A percentile compares a stretch with the other conserved stretches of the same genome.
Conservation (phyloP, 2,888 invertebrate genomes). For the Liodrosophila aerea region DNA sequence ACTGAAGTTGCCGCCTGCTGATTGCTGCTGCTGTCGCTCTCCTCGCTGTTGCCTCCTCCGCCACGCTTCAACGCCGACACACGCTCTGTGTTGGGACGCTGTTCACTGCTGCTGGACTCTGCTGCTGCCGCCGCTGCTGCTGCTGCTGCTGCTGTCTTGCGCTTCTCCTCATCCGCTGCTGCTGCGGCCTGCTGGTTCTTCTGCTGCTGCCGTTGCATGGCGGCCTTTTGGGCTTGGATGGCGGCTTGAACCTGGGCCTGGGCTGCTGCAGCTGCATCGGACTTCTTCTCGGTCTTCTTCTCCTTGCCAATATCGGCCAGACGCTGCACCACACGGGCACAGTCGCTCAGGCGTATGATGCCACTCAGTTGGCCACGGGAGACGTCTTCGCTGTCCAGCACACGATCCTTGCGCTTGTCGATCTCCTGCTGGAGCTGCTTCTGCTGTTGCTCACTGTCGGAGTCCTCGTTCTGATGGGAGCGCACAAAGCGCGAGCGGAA, state of each 20-base stretch:
- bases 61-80: constrained; percentile 83
- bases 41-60: constrained; percentile 81
- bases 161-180: constrained; percentile 89
- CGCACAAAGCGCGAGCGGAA: constrained; percentile 89
- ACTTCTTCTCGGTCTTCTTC: constrained; percentile 89
- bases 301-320: constrained; percentile 90
- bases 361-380: constrained; percentile 93
- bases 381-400: constrained; percentile 94
- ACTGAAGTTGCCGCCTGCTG: constrained; percentile 84
- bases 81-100: constrained; percentile 84
- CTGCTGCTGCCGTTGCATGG: constrained; percentile 83
- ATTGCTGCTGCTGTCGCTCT: constrained; percentile 84
- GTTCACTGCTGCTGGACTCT: constrained; percentile 72
- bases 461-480: constrained; percentile 89
- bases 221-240: constrained; percentile 84
- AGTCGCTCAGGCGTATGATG: constrained; percentile 92
- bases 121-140: constrained; percentile 82
- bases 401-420: constrained; percentile 87
- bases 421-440: constrained; percentile 85
- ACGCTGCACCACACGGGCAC: constrained; percentile 93
- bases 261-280: constrained; percentile 85
- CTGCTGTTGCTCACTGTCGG: constrained; percentile 87
- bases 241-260: constrained; percentile 83
- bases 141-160: constrained; percentile 85
- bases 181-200: constrained; percentile 84